These are phyloP conservation scores for Romanomermis culicivorax DNA, from an alignment of 2,888 invertebrate genomes.

Conservation along the genomic window DNA sequence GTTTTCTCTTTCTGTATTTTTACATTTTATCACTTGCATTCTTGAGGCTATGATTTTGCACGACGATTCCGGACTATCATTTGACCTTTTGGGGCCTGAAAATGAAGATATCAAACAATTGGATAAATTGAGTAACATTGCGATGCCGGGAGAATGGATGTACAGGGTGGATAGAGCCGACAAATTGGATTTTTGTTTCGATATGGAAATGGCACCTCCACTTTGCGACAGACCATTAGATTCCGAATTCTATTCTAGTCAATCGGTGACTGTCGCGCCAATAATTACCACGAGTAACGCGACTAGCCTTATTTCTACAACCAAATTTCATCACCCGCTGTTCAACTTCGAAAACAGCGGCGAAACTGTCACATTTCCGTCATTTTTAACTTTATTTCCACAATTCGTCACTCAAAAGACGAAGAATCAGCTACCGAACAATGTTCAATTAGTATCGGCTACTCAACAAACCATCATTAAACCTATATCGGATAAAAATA, in stretches of 20 bases:
- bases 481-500: too few relatives aligned
- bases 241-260: background rate
- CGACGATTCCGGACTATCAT: constrained; percentile 17
- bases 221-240: background rate
- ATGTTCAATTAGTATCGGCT: background rate
- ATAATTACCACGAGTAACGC: background rate
- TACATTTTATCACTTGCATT: too few relatives aligned
- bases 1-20: too few relatives aligned
- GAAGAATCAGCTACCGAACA: background rate
- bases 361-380: constrained; percentile 18
- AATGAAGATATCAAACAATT: constrained; percentile 22
- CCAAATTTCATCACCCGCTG: background rate
- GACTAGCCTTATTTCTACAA: background rate
- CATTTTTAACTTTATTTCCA: constrained; percentile 22
- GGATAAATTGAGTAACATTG: constrained; percentile 21
- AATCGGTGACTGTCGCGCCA: background rate
- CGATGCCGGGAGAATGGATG: constrained; percentile 17
- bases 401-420: constrained; percentile 13
- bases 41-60: constrained; percentile 22
- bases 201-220: background rate
- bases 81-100: constrained; percentile 26
- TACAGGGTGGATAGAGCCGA: constrained; percentile 11
- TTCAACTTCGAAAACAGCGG: background rate
- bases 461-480: too few relatives aligned
- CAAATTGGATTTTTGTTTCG: background rate